Conservation (phyloP, 2,797 vertebrate genomes). For the Danionella dracula region DNA sequence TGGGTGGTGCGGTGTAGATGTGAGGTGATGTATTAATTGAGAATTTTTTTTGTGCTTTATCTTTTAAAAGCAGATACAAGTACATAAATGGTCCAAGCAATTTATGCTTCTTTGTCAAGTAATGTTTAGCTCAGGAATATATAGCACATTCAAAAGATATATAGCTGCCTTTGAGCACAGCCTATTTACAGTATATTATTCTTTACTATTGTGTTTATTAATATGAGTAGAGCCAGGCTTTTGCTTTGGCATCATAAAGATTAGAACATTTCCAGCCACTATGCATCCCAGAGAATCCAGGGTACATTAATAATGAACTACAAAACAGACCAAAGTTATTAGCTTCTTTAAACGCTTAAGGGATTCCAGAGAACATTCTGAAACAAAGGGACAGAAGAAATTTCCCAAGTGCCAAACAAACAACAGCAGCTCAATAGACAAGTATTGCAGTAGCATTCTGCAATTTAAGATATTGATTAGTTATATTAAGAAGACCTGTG, state of each 20-base stretch:
- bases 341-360: slow-evolving; percentile 61
- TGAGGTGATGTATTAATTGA: no score
- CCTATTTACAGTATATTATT: slow-evolving; percentile 28
- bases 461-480: slow-evolving; percentile 37
- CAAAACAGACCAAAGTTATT: slow-evolving; percentile 67
- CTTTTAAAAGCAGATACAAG: background rate
- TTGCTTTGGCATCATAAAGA: slow-evolving; percentile 36
- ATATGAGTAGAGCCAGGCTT: slow-evolving; percentile 16
- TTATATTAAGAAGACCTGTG: slow-evolving; percentile 16
- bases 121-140: background rate
- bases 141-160: background rate
- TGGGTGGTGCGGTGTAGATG: no score
- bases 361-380: slow-evolving; percentile 30
- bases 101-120: background rate
- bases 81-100: background rate
- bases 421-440: slow-evolving; percentile 33
- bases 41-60: background rate
- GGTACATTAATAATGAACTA: slow-evolving; percentile 66
- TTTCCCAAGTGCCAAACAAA: slow-evolving; percentile 42
- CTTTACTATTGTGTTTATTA: slow-evolving; percentile 28
- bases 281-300: slow-evolving; percentile 50
- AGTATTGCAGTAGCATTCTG: slow-evolving; percentile 18
- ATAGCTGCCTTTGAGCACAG: slow-evolving; percentile 15
- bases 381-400: slow-evolving; percentile 21
- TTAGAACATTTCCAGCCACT: slow-evolving; percentile 28